Evolutionary conservation across 2,797 vertebrate species (phyloP).

Genomic region (Pangasius larnaudii): DNA sequence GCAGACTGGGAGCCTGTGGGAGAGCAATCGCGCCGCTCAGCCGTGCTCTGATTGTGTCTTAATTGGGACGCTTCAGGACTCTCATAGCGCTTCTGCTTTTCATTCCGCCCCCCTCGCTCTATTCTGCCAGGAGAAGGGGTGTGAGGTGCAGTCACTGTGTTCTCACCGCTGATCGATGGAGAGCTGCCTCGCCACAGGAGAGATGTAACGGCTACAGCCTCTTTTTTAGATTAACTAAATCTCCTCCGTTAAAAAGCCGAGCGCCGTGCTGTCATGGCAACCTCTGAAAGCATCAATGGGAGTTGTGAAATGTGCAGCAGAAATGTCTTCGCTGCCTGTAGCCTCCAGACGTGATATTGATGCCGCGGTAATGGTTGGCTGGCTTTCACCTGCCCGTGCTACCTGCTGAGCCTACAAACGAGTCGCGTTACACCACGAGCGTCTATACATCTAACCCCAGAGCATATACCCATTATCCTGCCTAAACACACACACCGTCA

Average conservation of each 20-base stretch:
- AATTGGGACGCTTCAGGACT: constrained; percentile 49
- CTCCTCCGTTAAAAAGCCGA: constrained; percentile 60
- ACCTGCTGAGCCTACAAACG: constrained; percentile 60
- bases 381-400: constrained; percentile 50
- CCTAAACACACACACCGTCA: constrained; percentile 37
- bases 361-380: constrained; percentile 59
- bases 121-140: constrained; percentile 21
- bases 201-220: constrained; percentile 50
- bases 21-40: constrained; percentile 38
- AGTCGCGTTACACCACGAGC: constrained; percentile 27
- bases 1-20: constrained; percentile 25
- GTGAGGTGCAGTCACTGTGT: constrained; percentile 10
- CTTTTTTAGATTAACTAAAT: constrained; percentile 64
- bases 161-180: constrained; percentile 55
- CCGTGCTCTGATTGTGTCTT: constrained; percentile 49
- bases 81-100: constrained; percentile 37
- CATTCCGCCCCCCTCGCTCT: constrained; percentile 13
- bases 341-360: constrained; percentile 60
- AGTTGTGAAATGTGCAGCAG: constrained; percentile 59
- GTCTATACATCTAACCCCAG: constrained; percentile 51
- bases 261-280: constrained; percentile 63
- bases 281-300: constrained; percentile 57
- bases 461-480: constrained; percentile 50
- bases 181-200: constrained; percentile 46
- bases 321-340: constrained; percentile 50